Percentiles rank a stretch among this genome's conserved stretches.
Evolutionary conservation across 1,140 invertebrate species (phyloP).

Genomic region (Manduca sexta): DNA sequence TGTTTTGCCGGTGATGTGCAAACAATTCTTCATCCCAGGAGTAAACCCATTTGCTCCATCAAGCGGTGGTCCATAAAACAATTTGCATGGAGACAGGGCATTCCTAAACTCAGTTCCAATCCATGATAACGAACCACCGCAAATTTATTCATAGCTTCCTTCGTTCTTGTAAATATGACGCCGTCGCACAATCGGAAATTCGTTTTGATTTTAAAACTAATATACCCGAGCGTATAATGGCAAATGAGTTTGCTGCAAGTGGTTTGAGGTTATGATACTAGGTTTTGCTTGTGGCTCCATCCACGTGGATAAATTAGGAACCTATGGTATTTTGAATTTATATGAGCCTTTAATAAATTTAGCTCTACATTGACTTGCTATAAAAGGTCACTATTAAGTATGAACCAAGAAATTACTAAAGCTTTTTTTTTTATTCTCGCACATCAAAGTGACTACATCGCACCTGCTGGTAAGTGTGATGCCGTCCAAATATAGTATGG

Average conservation of each 20-base stretch:
- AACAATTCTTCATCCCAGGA: background rate
- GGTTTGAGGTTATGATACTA: background rate
- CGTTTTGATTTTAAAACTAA: slow-evolving; percentile 25
- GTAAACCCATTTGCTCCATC: slow-evolving; percentile 7
- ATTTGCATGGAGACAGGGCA: slow-evolving; percentile 31
- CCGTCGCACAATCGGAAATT: slow-evolving; percentile 28
- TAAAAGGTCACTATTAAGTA: too few species aligned
- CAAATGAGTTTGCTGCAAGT: slow-evolving; percentile 9
- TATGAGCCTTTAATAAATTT: too few species aligned
- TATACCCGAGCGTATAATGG: slow-evolving; percentile 8
- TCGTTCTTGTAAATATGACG: slow-evolving; percentile 32
- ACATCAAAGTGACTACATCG: too few species aligned
- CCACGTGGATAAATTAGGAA: too few species aligned
- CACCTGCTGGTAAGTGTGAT: too few species aligned
- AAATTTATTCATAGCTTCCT: slow-evolving; percentile 57
- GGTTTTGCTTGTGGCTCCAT: too few species aligned
- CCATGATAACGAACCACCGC: slow-evolving; percentile 37
- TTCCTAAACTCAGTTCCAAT: slow-evolving; percentile 20
- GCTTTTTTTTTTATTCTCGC: too few species aligned
- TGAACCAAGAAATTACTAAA: too few species aligned
- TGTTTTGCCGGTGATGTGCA: background rate
- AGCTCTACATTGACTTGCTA: too few species aligned
- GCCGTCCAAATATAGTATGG: too few species aligned
- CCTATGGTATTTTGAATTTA: too few species aligned
- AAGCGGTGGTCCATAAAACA: slow-evolving; percentile 31